A percentile compares a stretch with the other conserved stretches of the same genome.
Evolutionary conservation across 2,113 vertebrate genomes (phyloP).

Genomic region (Lonchura striata): DNA sequence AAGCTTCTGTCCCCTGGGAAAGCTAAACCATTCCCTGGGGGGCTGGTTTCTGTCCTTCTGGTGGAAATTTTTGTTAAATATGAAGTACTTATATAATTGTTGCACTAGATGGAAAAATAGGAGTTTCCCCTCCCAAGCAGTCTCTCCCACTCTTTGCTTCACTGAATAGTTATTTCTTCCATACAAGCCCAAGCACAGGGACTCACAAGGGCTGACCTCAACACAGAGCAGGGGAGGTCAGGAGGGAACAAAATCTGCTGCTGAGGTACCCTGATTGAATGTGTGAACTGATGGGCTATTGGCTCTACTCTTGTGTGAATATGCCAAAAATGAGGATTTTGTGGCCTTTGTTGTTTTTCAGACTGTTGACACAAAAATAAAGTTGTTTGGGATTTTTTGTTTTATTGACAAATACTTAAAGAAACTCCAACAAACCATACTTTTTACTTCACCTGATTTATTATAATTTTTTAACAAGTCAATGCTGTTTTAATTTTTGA

Average conservation of each 20-base stretch:
- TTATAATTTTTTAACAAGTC: background rate
- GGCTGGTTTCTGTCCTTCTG: background rate
- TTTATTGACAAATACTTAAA: background rate
- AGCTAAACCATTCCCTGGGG: background rate
- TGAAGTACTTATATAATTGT: background rate
- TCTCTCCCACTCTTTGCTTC: background rate
- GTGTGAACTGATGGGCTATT: background rate
- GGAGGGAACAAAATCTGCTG: background rate
- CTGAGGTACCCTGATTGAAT: background rate
- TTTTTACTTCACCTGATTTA: background rate
- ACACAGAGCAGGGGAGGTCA: accelerated
- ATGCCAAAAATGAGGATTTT: background rate
- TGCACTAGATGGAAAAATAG: background rate
- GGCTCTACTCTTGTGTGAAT: background rate
- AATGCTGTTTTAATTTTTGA: background rate
- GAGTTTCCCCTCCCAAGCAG: background rate
- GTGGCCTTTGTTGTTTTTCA: background rate
- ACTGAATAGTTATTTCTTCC: background rate
- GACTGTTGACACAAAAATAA: background rate
- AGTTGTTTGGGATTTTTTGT: background rate
- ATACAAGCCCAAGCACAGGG: background rate
- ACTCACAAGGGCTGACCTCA: background rate
- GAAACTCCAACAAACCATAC: background rate
- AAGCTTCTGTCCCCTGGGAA: background rate
- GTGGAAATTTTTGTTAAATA: background rate